Conservation (phyloP, 2,888 invertebrate species). For the Conomelus anceps region DNA sequence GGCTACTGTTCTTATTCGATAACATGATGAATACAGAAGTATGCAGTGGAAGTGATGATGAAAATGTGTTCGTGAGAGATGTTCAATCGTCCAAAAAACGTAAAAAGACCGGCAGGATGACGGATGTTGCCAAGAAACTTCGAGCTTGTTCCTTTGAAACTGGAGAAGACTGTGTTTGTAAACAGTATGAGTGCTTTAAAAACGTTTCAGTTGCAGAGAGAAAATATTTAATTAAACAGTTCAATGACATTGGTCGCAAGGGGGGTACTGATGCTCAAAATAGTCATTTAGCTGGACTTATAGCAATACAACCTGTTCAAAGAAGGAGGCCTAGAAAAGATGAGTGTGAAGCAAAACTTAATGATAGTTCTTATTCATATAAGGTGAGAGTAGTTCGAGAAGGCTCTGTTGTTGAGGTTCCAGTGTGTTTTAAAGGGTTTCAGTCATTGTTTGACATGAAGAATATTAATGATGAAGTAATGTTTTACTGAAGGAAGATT, state of each 20-base stretch:
- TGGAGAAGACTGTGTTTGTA: constrained; percentile 10
- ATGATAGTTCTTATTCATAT: constrained; percentile 15
- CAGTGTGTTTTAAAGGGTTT: no score
- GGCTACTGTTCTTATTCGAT: no score
- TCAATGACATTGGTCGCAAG: neutral
- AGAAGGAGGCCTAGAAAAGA: constrained; percentile 4
- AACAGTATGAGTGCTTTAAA: constrained; percentile 12
- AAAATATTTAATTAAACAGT: neutral
- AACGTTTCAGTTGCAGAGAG: neutral
- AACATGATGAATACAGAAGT: no score
- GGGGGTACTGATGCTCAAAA: constrained; percentile 14
- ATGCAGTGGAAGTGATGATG: constrained; percentile 10
- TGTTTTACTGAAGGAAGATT: no score
- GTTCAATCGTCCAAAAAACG: constrained; percentile 11
- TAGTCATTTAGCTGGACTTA: neutral
- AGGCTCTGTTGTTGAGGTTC: no score
- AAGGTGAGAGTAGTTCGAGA: constrained; percentile 4
- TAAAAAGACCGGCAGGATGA: constrained; percentile 4
- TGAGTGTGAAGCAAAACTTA: neutral
- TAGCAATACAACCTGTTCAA: neutral
- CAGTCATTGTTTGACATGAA: no score
- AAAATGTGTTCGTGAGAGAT: neutral
- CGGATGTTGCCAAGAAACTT: constrained; percentile 1
- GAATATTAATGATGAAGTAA: no score
- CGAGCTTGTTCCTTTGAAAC: neutral